A percentile compares a stretch with the other conserved stretches of the same genome.
These are phyloP conservation scores for Parnassius glacialis DNA, from an alignment of 2,888 invertebrate species.

Conservation along the genomic window DNA sequence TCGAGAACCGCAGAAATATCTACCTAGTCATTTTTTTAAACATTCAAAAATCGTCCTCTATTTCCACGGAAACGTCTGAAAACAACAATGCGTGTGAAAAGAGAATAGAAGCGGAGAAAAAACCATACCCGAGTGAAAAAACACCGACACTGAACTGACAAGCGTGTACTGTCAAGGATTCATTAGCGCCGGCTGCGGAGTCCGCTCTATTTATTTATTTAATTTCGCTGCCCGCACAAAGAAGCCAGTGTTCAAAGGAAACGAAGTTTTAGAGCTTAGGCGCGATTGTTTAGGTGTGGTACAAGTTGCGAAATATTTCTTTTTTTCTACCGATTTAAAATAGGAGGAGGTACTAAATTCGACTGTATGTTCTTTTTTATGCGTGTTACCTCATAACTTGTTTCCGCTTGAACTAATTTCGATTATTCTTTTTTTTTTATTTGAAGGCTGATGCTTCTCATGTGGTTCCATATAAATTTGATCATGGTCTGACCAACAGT, in stretches of 20 bases:
- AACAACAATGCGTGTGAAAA: slow-evolving; percentile 23
- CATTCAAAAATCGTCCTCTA: slow-evolving; percentile 3
- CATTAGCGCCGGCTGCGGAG: slow-evolving; percentile 22
- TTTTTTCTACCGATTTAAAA: too few relatives aligned
- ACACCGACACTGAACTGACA: slow-evolving; percentile 26
- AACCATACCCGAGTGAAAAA: slow-evolving; percentile 22
- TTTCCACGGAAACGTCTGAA: slow-evolving; percentile 14
- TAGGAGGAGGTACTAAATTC: too few relatives aligned
- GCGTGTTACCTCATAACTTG: too few relatives aligned
- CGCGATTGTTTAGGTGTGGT: slow-evolving; percentile 9
- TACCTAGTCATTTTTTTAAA: background rate
- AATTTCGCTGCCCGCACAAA: slow-evolving; percentile 38
- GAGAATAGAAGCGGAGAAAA: slow-evolving; percentile 21
- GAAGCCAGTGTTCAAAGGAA: slow-evolving; percentile 47
- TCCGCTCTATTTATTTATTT: slow-evolving; percentile 25
- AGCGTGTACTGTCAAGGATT: slow-evolving; percentile 27
- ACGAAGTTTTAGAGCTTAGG: slow-evolving; percentile 41
- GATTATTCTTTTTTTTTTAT: too few relatives aligned
- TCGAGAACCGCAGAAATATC: background rate
- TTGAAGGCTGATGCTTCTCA: too few relatives aligned
- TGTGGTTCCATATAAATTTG: too few relatives aligned
- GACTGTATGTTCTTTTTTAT: too few relatives aligned
- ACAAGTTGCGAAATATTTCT: background rate
- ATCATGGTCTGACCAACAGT: too few relatives aligned
- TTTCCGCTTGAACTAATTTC: too few relatives aligned